phyloP scores from a whole-genome alignment of 2,888 invertebrate genomes.

The Diarsia brunnea region DNA sequence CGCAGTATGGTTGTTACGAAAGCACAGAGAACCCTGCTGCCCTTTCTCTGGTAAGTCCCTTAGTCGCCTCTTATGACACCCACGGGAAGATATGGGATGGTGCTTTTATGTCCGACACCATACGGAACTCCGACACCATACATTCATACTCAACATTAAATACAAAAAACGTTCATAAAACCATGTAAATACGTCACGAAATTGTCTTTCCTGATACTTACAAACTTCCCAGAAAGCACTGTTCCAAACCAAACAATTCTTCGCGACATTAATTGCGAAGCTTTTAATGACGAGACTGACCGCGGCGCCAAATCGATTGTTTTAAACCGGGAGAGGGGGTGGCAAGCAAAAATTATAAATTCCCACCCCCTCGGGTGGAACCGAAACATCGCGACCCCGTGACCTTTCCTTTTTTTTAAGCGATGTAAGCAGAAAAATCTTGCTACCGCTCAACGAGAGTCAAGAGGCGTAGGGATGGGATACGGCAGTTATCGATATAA shows the following conservation, averaged over 20 bases:
- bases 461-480: conserved; percentile 68
- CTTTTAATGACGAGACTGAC: conserved; percentile 39
- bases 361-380: conserved; percentile 59
- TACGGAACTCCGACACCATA: too few relatives aligned
- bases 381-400: conserved; percentile 80
- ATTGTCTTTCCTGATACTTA: background rate
- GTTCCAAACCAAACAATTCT: conserved; percentile 7
- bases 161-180: background rate
- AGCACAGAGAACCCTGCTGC: too few relatives aligned
- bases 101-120: too few relatives aligned
- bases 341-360: conserved; percentile 67
- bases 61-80: too few relatives aligned
- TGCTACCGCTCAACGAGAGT: conserved; percentile 74
- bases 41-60: too few relatives aligned
- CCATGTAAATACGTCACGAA: background rate
- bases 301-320: conserved; percentile 50
- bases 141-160: too few relatives aligned
- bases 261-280: conserved; percentile 9
- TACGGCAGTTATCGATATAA: conserved; percentile 58
- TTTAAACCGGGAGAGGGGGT: conserved; percentile 44
- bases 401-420: conserved; percentile 83
- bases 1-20: too few relatives aligned
- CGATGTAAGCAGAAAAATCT: conserved; percentile 82
- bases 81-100: too few relatives aligned
- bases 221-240: background rate